phyloP scores from a whole-genome alignment of 2,888 invertebrate genomes.

The Drosophila percnosoma region DNA sequence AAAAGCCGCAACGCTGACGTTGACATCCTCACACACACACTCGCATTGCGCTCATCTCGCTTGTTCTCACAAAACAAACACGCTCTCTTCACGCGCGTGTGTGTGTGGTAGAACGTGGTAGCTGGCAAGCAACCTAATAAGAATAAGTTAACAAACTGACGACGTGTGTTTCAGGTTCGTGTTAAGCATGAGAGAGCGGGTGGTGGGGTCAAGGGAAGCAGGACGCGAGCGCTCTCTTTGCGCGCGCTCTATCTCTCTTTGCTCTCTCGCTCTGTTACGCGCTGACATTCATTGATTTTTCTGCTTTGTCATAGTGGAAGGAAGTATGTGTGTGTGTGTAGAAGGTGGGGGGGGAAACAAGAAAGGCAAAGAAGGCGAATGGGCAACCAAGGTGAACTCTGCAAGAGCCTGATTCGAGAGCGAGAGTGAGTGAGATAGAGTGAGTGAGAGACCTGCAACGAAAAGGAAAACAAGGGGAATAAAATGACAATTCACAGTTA shows the following conservation, averaged over 20 bases:
- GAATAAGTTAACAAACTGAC: constrained; percentile 78
- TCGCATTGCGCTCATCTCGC: constrained; percentile 3
- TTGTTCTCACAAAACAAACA: constrained; percentile 8
- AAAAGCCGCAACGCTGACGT: constrained; percentile 79
- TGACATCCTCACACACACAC: constrained; percentile 53
- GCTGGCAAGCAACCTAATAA: constrained; percentile 50
- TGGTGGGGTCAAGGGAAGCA: constrained; percentile 29
- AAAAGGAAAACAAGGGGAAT: constrained; percentile 60
- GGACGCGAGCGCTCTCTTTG: constrained; percentile 34
- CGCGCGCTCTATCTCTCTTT: constrained; percentile 37
- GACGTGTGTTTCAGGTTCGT: constrained; percentile 63
- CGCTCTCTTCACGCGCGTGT: constrained; percentile 6
- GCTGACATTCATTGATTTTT: constrained; percentile 81
- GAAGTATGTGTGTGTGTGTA: background rate
- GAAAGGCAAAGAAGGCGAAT: constrained; percentile 8
- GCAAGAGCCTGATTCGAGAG: constrained; percentile 14
- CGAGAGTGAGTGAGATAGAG: constrained; percentile 18
- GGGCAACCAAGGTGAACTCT: constrained; percentile 46
- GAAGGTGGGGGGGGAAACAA: background rate
- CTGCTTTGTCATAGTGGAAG: constrained; percentile 58
- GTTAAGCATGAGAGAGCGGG: constrained; percentile 2
- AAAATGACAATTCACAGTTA: constrained; percentile 47
- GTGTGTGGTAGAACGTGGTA: constrained; percentile 68
- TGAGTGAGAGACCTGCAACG: constrained; percentile 21
- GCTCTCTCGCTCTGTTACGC: constrained; percentile 47